Evolutionary conservation across 1,140 invertebrate genomes (phyloP), one percentile per base, ranked within the genome.

Genomic region (Tetranychus urticae): DNA sequence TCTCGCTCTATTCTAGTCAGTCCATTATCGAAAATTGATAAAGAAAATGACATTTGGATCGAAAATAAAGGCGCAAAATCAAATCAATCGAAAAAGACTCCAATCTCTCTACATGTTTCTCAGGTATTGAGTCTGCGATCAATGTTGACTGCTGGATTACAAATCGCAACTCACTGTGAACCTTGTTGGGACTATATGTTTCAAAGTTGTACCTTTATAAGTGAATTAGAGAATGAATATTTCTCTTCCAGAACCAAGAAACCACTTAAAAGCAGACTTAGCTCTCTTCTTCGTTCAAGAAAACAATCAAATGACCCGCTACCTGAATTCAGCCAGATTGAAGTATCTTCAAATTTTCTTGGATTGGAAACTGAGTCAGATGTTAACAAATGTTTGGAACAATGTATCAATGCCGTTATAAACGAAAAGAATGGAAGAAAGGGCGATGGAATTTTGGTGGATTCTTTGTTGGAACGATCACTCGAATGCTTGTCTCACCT

Each of bases 161-260:
- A 92, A 70, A 76, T 93, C 39, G 88, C 86, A 4, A 88, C 86
- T 63, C 88, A 91, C 68, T 85, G 86, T 36, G 79, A 83, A 47
- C 85, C 90, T 63, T 92, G 88, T 68, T 94, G 90, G 90, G 82
- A 83, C 45, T 87, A 91, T 71, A 85, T 94, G 61, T 90, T 94
- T 69, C 58, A 36, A 60, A 7, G n/a, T 39, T 60, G 59, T 37
- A 12, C n/a, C 13, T 60, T 54, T 60, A 52, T 61, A 2, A 47
- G 62, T 1, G 42, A 50, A 14, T 58, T 61, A 14, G 54, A 57
- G 31, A 31, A 61, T 52, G 14, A 23, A 7, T 33, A 52, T 52
- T 52, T 52, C 48, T 52, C 48, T 52, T 33, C 14, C 6, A 52
- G 31, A n/a, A 52, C 48, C 4, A 52, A n/a, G 14, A 52, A 52